Conservation (phyloP, 2,797 vertebrate genomes). For the Microctenopoma stevenorrisi region DNA sequence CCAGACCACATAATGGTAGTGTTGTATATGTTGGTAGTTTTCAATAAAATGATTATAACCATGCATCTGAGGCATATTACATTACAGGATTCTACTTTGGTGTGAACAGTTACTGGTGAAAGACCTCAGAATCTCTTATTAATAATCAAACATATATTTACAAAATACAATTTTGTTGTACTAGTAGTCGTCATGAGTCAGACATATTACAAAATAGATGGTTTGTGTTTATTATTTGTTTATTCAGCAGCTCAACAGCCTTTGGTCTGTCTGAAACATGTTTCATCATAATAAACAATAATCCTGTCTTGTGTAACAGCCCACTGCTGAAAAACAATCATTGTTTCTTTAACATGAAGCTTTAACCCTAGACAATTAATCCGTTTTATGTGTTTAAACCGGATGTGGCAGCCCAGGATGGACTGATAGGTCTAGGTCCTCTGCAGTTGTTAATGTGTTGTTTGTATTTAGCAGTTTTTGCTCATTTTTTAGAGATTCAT, state of each 20-base stretch:
- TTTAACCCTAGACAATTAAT: conserved; percentile 31
- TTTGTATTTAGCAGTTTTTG: background rate
- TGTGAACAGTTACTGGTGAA: no score
- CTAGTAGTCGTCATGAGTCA: no score
- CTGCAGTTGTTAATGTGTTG: conserved; percentile 4
- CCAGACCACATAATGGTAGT: no score
- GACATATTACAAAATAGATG: no score
- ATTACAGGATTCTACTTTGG: no score
- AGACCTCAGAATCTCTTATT: no score
- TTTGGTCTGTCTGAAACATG: background rate
- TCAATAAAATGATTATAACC: no score
- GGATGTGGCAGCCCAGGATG: conserved; percentile 5
- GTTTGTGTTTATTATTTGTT: background rate
- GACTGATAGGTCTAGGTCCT: conserved; percentile 8
- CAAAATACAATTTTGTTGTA: no score
- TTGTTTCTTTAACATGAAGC: conserved; percentile 19
- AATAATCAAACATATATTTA: no score
- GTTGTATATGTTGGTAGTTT: no score
- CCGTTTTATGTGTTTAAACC: conserved; percentile 9
- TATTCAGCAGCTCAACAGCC: background rate
- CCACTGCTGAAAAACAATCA: conserved; percentile 22
- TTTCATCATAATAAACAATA: conserved; percentile 35
- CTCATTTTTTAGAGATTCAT: conserved; percentile 4
- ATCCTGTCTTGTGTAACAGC: conserved; percentile 33
- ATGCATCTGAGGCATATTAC: no score